phyloP scores from a whole-genome alignment of 2,888 invertebrate genomes.

The Thysanoteuthis rhombus region DNA sequence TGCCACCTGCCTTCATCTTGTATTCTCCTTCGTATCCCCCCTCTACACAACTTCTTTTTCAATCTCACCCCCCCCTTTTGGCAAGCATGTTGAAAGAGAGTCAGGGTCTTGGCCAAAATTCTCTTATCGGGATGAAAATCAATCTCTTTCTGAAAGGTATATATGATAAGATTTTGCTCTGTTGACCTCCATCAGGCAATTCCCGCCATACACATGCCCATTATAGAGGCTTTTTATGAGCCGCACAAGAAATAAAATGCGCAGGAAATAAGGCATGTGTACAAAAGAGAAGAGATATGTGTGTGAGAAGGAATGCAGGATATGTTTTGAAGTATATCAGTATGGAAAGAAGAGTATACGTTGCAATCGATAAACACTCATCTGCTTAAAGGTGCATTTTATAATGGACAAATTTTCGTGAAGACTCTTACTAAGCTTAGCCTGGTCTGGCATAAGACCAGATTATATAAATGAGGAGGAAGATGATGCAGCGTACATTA shows the following conservation, averaged over 20 bases:
- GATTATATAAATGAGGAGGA: no score
- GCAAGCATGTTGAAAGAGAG: background rate
- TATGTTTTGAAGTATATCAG: no score
- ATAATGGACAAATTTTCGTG: no score
- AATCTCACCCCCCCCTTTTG: background rate
- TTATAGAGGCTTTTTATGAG: background rate
- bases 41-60: background rate
- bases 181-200: background rate
- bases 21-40: background rate
- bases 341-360: no score
- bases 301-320: no score
- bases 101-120: background rate
- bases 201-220: background rate
- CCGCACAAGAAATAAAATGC: background rate
- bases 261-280: background rate
- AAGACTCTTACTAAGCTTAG: no score
- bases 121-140: background rate
- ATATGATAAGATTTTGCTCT: background rate
- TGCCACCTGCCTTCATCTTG: background rate
- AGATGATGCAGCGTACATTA: no score
- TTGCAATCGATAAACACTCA: no score
- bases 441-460: no score
- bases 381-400: no score
- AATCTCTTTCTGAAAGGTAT: conserved; percentile 12
- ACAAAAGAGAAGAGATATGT: background rate